Percentiles rank a stretch among this genome's conserved stretches.
phyloP scores from a whole-genome alignment of 2,888 invertebrate genomes.

The Cryptocheilus praepositus region DNA sequence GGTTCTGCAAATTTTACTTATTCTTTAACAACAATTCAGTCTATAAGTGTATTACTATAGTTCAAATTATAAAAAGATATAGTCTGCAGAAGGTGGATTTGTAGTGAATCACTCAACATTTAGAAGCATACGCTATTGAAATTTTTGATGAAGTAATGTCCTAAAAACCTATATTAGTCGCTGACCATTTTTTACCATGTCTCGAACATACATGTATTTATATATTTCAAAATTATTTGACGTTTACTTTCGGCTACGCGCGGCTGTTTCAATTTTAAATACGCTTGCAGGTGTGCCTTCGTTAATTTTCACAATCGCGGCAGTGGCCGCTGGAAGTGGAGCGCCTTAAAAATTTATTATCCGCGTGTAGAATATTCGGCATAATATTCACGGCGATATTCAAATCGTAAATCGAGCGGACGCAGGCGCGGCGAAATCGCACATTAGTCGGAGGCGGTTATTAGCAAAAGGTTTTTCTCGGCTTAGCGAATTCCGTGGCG shows the following conservation, averaged over 20 bases:
- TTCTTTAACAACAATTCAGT: too few relatives aligned
- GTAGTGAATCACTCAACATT: too few relatives aligned
- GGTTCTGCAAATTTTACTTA: too few relatives aligned
- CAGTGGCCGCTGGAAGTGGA: conserved; percentile 37
- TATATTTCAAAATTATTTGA: conserved; percentile 53
- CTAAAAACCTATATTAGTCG: too few relatives aligned
- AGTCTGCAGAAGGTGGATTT: too few relatives aligned
- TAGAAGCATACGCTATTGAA: too few relatives aligned
- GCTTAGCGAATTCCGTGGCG: conserved; percentile 26
- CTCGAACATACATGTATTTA: conserved; percentile 24
- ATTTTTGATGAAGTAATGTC: too few relatives aligned
- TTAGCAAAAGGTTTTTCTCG: conserved; percentile 52
- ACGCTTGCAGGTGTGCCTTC: conserved; percentile 47
- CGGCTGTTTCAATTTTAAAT: conserved; percentile 46
- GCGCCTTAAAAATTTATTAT: conserved; percentile 49
- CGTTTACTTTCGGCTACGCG: conserved; percentile 29
- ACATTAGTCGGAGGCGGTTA: conserved; percentile 57
- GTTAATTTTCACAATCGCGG: conserved; percentile 53
- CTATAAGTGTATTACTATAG: too few relatives aligned
- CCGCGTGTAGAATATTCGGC: conserved; percentile 46
- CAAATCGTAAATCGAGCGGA: conserved; percentile 57
- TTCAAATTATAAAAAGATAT: too few relatives aligned
- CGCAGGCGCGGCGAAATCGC: conserved; percentile 48
- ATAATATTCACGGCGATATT: conserved; percentile 42
- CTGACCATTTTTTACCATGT: too few relatives aligned